Evolutionary conservation across 1,140 invertebrate species (phyloP).

Genomic region (Melipona quadrifasciata): DNA sequence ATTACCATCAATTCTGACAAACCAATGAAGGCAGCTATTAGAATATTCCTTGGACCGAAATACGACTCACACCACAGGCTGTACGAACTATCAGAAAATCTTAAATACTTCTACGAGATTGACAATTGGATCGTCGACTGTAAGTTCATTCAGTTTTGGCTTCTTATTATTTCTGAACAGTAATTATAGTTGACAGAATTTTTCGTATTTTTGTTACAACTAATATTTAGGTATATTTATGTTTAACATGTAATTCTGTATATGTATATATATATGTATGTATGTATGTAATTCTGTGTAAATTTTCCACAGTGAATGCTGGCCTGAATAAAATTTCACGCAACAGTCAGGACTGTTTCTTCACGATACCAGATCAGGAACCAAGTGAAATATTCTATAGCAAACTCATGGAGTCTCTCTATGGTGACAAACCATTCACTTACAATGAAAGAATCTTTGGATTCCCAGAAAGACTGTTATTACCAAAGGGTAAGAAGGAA

Average conservation of each 20-base stretch:
- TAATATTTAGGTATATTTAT: background rate
- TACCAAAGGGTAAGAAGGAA: constrained; percentile 73
- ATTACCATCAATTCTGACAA: constrained; percentile 84
- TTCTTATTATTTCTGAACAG: background rate
- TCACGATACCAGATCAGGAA: constrained; percentile 68
- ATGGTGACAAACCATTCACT: constrained; percentile 61
- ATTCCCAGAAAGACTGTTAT: constrained; percentile 71
- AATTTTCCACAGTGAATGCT: constrained; percentile 72
- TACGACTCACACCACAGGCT: constrained; percentile 83
- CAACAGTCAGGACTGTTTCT: constrained; percentile 76
- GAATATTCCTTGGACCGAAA: constrained; percentile 88
- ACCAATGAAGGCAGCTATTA: constrained; percentile 82
- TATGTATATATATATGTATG: background rate
- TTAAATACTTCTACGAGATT: constrained; percentile 85
- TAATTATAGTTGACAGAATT: background rate
- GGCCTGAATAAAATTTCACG: constrained; percentile 77
- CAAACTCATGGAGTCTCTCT: constrained; percentile 69
- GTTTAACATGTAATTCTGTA: too few relatives aligned
- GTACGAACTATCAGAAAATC: constrained; percentile 80
- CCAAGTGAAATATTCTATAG: constrained; percentile 72
- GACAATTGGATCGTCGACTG: constrained; percentile 78
- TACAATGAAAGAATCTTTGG: constrained; percentile 63
- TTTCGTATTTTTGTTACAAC: background rate
- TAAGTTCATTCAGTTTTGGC: constrained; percentile 60
- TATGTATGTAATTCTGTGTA: background rate